phyloP scores from a whole-genome alignment of 2,888 invertebrate genomes.

The Lasioglossum vierecki region DNA sequence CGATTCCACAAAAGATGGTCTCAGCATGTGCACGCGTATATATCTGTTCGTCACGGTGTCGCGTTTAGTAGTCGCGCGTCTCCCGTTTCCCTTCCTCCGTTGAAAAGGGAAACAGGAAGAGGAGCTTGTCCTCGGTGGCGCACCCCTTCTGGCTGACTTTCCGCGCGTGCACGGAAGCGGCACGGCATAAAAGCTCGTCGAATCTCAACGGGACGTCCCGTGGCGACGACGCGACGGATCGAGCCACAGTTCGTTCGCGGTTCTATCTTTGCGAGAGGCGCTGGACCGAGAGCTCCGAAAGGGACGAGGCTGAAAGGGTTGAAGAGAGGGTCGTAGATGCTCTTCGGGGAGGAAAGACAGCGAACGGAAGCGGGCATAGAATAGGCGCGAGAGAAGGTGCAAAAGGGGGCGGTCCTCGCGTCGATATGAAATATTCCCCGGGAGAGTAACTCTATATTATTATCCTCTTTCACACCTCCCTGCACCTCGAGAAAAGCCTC shows the following conservation, averaged over 20 bases:
- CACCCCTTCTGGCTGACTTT: slow-evolving; percentile 69
- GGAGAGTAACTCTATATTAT: slow-evolving; percentile 83
- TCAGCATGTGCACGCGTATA: background rate
- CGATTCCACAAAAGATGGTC: slow-evolving; percentile 1
- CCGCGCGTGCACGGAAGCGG: slow-evolving; percentile 72
- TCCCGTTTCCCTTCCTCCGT: slow-evolving; percentile 61
- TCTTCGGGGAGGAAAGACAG: background rate
- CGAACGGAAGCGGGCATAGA: slow-evolving; percentile 36
- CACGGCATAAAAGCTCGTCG: slow-evolving; percentile 27
- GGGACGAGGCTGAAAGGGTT: background rate
- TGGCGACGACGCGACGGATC: slow-evolving; percentile 58
- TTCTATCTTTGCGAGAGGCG: slow-evolving; percentile 54
- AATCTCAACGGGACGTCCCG: slow-evolving; percentile 65
- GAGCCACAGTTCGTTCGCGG: slow-evolving; percentile 20
- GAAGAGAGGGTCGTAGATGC: too few relatives aligned
- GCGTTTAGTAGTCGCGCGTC: slow-evolving; percentile 28
- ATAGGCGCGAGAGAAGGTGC: slow-evolving; percentile 50
- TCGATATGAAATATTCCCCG: slow-evolving; percentile 76
- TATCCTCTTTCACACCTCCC: slow-evolving; percentile 83
- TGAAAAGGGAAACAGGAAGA: slow-evolving; percentile 24
- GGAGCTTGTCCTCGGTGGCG: background rate
- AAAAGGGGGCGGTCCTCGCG: slow-evolving; percentile 49
- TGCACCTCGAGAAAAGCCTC: slow-evolving; percentile 74
- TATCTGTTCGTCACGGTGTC: slow-evolving; percentile 19
- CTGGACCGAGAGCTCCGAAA: slow-evolving; percentile 66